These are phyloP conservation scores for Plotosus lineatus DNA, from an alignment of 2,113 vertebrate genomes.

Conservation along the genomic window DNA sequence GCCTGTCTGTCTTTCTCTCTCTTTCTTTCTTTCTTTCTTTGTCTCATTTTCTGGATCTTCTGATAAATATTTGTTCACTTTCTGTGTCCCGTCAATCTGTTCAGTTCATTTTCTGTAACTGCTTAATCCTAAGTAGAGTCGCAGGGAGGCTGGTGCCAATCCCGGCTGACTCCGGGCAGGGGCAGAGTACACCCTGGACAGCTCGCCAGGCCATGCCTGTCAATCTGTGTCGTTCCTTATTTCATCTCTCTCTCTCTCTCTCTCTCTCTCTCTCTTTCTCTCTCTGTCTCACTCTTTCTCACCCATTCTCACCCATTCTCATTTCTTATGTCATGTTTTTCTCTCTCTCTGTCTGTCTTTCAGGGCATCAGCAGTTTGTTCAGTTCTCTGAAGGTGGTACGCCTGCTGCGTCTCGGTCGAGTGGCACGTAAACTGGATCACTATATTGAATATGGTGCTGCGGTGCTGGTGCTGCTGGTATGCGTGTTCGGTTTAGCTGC, in stretches of 20 bases:
- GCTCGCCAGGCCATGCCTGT: no score
- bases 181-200: no score
- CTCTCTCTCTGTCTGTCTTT: background rate
- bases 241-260: background rate
- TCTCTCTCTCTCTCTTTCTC: background rate
- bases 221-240: no score
- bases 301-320: background rate
- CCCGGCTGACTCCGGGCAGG: no score
- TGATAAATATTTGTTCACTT: background rate
- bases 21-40: background rate
- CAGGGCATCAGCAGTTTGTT: constrained; percentile 98
- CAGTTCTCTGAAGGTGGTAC: constrained; percentile 95
- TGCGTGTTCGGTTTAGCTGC: constrained; percentile 97
- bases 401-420: constrained; percentile 90
- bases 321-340: background rate
- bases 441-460: constrained; percentile 96
- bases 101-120: no score
- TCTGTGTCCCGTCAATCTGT: no score
- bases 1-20: background rate
- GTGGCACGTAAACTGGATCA: constrained; percentile 97
- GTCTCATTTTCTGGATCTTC: background rate
- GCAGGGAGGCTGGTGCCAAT: no score
- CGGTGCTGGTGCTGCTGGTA: constrained; percentile 92
- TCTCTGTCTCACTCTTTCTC: background rate
- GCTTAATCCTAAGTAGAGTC: no score